Conservation (phyloP, 2,113 vertebrate genomes). For the Psittacus erithacus region DNA sequence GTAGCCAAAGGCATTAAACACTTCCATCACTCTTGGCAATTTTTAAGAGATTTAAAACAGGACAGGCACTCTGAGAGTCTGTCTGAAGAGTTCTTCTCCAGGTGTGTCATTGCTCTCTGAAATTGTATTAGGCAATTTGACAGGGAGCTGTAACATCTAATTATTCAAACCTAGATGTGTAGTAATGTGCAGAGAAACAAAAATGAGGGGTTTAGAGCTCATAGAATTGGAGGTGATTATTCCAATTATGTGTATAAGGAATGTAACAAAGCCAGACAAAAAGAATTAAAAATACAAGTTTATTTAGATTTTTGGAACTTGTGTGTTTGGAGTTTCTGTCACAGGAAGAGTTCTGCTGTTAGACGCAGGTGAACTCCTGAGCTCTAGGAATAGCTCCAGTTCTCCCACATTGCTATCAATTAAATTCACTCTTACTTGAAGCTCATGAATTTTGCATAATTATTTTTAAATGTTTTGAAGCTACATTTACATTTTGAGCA, state of each 20-base stretch:
- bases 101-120: constrained; percentile 2
- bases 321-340: not conserved
- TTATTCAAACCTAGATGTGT: not conserved
- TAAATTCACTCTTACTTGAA: constrained; percentile 5
- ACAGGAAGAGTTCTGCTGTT: not conserved
- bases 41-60: constrained; percentile 3
- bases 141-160: not conserved
- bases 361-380: constrained; percentile 4
- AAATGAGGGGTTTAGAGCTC: not conserved
- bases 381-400: constrained; percentile 33
- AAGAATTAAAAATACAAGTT: not conserved
- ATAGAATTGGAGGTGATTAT: constrained; percentile 2
- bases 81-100: not conserved
- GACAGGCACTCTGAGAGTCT: not conserved
- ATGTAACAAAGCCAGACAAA: not conserved
- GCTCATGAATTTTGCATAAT: constrained; percentile 7
- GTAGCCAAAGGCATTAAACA: not conserved
- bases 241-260: not conserved
- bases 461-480: not conserved
- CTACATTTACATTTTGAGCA: not conserved
- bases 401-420: constrained; percentile 13
- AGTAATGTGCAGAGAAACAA: not conserved
- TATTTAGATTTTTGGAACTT: not conserved
- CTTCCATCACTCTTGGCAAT: not conserved
- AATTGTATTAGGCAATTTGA: not conserved